Percentiles rank a stretch among this genome's conserved stretches.
Evolutionary conservation across 2,113 vertebrate species (phyloP).

Genomic region (Myodes glareolus): DNA sequence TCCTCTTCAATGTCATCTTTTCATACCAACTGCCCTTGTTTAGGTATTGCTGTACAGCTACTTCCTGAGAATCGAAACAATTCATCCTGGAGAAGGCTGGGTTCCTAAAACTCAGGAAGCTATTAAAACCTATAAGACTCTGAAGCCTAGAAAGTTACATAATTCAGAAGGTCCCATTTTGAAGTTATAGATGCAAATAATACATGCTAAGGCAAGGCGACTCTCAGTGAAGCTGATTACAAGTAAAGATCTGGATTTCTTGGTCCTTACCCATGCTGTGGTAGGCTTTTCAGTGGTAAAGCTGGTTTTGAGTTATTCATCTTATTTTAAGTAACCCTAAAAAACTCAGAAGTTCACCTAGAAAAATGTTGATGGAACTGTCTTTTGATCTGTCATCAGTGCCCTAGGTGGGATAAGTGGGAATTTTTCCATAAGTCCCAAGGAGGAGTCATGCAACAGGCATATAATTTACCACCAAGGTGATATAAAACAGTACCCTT

Average conservation of each 20-base stretch:
- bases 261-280: accelerated
- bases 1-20: not conserved
- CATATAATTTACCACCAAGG: not conserved
- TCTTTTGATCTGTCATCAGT: too few species aligned
- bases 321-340: too few species aligned
- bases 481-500: not conserved
- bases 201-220: not conserved
- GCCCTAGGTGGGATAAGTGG: not conserved
- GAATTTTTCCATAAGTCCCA: too few species aligned
- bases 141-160: not conserved
- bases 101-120: not conserved
- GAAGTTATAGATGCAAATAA: not conserved
- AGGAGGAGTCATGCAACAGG: not conserved
- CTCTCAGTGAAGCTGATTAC: not conserved
- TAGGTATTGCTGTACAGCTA: not conserved
- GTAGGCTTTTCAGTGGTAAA: not conserved
- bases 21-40: not conserved
- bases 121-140: not conserved
- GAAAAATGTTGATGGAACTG: not conserved
- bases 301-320: not conserved
- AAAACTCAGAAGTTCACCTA: not conserved
- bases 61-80: not conserved
- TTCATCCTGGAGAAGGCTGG: not conserved
- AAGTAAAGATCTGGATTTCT: not conserved
- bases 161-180: not conserved